Percentiles rank a stretch among this genome's conserved stretches.
Conservation (phyloP, 2,113 vertebrate species). For the Scomber scombrus region DNA sequence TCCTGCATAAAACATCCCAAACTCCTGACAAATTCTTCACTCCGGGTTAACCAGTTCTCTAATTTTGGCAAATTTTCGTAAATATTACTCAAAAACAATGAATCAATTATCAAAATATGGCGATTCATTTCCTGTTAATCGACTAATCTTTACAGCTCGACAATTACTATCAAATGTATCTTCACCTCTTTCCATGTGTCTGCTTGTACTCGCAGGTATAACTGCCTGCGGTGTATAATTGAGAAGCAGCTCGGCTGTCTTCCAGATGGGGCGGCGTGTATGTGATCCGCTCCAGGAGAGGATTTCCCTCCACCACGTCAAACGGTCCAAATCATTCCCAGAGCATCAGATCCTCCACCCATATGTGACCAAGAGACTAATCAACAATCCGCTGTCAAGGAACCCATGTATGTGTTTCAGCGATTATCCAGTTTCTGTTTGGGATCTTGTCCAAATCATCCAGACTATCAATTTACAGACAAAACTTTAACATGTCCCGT, state of each 20-base stretch:
- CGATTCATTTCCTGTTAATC: no score
- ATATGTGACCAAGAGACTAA: constrained; percentile 7
- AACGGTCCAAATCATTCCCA: not conserved
- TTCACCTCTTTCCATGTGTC: not conserved
- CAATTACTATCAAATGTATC: not conserved
- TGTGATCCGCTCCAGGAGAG: constrained; percentile 66
- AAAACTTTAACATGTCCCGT: not conserved
- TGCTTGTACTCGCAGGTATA: constrained; percentile 81
- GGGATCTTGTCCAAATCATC: not conserved
- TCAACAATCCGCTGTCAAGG: constrained; percentile 3
- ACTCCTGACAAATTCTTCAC: no score
- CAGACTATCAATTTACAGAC: not conserved
- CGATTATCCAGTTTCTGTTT: not conserved
- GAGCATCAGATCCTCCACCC: not conserved
- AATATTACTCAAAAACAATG: no score
- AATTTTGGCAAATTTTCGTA: no score
- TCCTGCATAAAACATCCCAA: no score
- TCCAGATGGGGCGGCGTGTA: constrained; percentile 84
- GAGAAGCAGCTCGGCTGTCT: constrained; percentile 91
- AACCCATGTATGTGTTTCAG: not conserved
- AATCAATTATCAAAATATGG: no score
- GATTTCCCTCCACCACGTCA: not conserved
- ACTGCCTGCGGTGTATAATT: constrained; percentile 89
- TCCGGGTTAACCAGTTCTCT: no score
- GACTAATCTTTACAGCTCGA: no score